Conservation (phyloP, 2,888 invertebrate genomes). For the Cepaea hortensis region DNA sequence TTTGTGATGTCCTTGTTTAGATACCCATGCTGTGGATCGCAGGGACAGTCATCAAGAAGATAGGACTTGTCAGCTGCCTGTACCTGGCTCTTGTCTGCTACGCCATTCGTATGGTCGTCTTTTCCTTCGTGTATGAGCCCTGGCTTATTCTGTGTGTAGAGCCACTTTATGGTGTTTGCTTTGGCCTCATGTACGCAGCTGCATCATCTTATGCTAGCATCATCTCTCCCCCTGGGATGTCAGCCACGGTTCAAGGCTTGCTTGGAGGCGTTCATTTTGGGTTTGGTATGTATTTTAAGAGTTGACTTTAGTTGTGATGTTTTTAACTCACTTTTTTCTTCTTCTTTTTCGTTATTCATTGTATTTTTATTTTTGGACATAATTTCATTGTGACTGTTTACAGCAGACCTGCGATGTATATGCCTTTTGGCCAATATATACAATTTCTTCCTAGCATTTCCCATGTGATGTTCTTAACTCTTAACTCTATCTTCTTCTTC, state of each 20-base stretch:
- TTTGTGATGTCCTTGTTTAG: conserved; percentile 10
- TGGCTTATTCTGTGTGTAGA: conserved; percentile 90
- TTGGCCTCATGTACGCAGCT: conserved; percentile 93
- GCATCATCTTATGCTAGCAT: conserved; percentile 91
- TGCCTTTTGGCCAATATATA: no score
- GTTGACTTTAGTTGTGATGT: neutral
- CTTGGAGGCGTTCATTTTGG: conserved; percentile 93
- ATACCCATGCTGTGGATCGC: conserved; percentile 78
- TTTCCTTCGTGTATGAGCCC: conserved; percentile 86
- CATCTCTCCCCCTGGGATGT: conserved; percentile 87
- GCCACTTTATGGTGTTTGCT: conserved; percentile 89
- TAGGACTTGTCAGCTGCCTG: conserved; percentile 87
- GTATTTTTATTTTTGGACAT: neutral
- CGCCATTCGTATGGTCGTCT: conserved; percentile 87
- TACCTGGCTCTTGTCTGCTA: conserved; percentile 87
- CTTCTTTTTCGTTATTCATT: neutral
- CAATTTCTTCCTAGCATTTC: neutral
- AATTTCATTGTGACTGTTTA: neutral
- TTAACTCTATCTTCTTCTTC: no score
- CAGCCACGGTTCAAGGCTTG: conserved; percentile 91
- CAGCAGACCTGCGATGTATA: no score
- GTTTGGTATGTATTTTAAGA: conserved; percentile 80
- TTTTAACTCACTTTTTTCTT: neutral
- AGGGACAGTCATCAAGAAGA: conserved; percentile 86
- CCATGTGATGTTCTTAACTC: no score